phyloP scores from a whole-genome alignment of 2,797 vertebrate genomes.

The Acanthornis magna region DNA sequence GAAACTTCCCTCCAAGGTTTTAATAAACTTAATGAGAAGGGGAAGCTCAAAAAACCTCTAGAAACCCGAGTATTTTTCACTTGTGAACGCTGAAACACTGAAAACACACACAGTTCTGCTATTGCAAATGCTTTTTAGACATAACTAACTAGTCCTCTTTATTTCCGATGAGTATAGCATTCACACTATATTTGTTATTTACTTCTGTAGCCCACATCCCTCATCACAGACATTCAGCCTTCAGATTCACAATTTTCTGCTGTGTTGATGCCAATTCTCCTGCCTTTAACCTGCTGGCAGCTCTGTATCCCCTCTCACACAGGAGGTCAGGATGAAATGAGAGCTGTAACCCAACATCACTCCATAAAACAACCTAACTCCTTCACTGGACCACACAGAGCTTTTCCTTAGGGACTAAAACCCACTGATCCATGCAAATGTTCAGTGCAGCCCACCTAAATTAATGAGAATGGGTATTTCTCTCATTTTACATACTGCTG shows the following conservation, averaged over 20 bases:
- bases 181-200: constrained; percentile 64
- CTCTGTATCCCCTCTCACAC: constrained; percentile 45
- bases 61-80: constrained; percentile 21
- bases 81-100: constrained; percentile 31
- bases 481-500: background rate
- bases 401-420: constrained; percentile 43
- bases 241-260: constrained; percentile 61
- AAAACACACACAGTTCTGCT: constrained; percentile 30
- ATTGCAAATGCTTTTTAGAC: background rate
- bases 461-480: constrained; percentile 20
- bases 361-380: constrained; percentile 65
- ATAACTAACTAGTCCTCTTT: constrained; percentile 52
- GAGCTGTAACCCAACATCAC: constrained; percentile 60
- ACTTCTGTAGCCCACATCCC: constrained; percentile 59
- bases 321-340: constrained; percentile 61
- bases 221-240: constrained; percentile 51
- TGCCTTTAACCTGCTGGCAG: constrained; percentile 57
- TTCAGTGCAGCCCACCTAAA: constrained; percentile 14
- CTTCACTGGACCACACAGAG: constrained; percentile 67
- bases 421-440: constrained; percentile 39
- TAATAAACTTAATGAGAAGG: constrained; percentile 64
- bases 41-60: constrained; percentile 46
- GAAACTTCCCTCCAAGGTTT: constrained; percentile 45
- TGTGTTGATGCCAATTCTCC: constrained; percentile 63
- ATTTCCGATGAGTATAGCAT: constrained; percentile 49